Conservation (phyloP, 2,797 vertebrate species). For the Lacerta agilis region DNA sequence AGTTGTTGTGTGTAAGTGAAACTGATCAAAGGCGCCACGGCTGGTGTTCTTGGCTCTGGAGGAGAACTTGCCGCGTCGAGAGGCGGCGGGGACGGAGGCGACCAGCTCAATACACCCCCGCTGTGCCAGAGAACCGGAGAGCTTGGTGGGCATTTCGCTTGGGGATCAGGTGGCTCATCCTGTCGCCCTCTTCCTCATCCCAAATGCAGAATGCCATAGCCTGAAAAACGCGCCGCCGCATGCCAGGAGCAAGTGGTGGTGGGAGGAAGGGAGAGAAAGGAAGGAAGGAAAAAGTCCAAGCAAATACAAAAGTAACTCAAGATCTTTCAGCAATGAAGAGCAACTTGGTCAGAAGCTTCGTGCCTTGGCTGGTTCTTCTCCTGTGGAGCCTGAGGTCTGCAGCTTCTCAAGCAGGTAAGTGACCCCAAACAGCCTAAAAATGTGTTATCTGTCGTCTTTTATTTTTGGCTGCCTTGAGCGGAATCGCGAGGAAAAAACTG, state of each 20-base stretch:
- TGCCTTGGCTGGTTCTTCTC: not conserved
- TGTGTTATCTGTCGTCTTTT: too few relatives aligned
- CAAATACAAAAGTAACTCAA: too few relatives aligned
- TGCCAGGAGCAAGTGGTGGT: not conserved
- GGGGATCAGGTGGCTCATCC: not conserved
- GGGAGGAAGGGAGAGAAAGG: too few relatives aligned
- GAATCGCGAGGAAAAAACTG: not conserved
- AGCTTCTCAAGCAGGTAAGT: slow-evolving; percentile 31
- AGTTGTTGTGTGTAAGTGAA: slow-evolving; percentile 63
- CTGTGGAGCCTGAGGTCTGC: not conserved
- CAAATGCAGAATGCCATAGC: not conserved
- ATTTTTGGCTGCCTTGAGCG: not conserved
- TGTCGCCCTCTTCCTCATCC: not conserved
- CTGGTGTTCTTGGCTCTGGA: slow-evolving; percentile 73
- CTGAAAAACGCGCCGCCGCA: not conserved
- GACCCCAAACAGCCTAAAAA: not conserved
- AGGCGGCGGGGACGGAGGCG: not conserved
- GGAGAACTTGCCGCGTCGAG: not conserved
- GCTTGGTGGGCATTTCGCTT: too few relatives aligned
- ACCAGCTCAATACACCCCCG: too few relatives aligned
- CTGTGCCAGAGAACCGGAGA: not conserved
- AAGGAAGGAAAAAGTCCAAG: not conserved
- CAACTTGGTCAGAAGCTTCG: not conserved
- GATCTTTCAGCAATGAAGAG: not conserved
- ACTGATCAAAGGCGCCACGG: slow-evolving; percentile 79